Evolutionary conservation across 2,888 invertebrate genomes (phyloP).

Genomic region (Buathra laborator): DNA sequence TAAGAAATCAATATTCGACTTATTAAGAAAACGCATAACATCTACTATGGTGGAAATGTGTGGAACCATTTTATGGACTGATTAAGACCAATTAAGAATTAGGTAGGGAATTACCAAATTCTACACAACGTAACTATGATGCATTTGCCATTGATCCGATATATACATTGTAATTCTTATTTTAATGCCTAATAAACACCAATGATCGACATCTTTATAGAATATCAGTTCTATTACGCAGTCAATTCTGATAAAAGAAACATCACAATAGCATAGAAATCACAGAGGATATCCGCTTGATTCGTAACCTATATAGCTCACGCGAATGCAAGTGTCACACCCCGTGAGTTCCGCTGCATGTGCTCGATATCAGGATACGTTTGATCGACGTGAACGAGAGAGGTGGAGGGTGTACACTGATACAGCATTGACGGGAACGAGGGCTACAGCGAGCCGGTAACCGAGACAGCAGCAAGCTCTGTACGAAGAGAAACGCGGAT

Average conservation of each 20-base stretch:
- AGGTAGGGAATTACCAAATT: too few species aligned
- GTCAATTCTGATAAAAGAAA: slow-evolving; percentile 12
- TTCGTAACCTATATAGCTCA: slow-evolving; percentile 58
- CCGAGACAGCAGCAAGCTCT: slow-evolving; percentile 42
- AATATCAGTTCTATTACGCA: not conserved
- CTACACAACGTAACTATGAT: too few species aligned
- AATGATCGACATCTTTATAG: not conserved
- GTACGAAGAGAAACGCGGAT: slow-evolving; percentile 68
- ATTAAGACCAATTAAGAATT: too few species aligned
- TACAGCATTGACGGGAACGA: slow-evolving; percentile 56
- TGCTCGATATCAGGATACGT: slow-evolving; percentile 73
- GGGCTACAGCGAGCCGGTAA: slow-evolving; percentile 49
- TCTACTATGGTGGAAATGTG: not conserved
- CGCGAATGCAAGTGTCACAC: slow-evolving; percentile 65
- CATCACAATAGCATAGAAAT: slow-evolving; percentile 12
- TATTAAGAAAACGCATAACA: too few species aligned
- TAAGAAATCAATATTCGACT: not conserved
- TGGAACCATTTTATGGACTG: not conserved
- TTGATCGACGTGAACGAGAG: slow-evolving; percentile 76
- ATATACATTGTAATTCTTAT: too few species aligned
- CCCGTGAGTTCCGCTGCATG: slow-evolving; percentile 60
- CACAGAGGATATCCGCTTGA: slow-evolving; percentile 30
- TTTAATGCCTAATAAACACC: not conserved
- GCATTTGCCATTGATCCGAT: too few species aligned
- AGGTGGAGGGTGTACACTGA: slow-evolving; percentile 34